Evolutionary conservation across 1,140 invertebrate species (phyloP).

Genomic region (Watersipora subatra): DNA sequence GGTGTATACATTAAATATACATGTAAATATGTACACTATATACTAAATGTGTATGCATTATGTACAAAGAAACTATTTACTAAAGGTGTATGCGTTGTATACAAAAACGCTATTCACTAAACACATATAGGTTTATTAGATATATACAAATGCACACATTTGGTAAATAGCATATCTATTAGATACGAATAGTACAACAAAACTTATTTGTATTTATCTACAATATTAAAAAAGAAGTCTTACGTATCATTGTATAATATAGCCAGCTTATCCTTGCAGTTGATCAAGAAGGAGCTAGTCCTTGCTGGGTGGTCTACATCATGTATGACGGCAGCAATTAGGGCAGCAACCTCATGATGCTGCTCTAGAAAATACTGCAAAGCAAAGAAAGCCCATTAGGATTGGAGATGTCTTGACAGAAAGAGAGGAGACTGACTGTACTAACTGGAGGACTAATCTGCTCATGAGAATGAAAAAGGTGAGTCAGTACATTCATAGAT

Average conservation of each 20-base stretch:
- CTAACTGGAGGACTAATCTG: neutral
- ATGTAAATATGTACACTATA: too few relatives aligned
- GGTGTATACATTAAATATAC: too few relatives aligned
- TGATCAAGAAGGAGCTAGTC: slow-evolving; percentile 44
- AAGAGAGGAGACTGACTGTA: neutral
- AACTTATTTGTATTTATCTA: neutral
- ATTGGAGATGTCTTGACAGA: too few relatives aligned
- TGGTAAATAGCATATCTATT: neutral
- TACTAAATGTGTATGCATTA: too few relatives aligned
- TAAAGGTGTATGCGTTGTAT: too few relatives aligned
- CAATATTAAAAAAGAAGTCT: too few relatives aligned
- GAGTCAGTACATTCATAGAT: too few relatives aligned
- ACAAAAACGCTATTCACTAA: too few relatives aligned
- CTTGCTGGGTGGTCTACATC: slow-evolving; percentile 40
- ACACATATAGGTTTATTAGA: too few relatives aligned
- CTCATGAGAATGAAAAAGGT: too few relatives aligned
- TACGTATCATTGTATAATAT: slow-evolving; percentile 45
- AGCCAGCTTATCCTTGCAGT: slow-evolving; percentile 37
- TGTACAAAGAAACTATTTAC: too few relatives aligned
- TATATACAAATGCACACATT: neutral
- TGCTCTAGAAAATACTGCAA: slow-evolving; percentile 29
- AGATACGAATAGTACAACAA: neutral
- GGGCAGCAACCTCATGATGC: slow-evolving; percentile 55
- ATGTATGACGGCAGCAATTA: slow-evolving; percentile 60
- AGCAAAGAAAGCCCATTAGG: neutral